Base-by-base conservation (phyloP, 2,888 invertebrate species). In the Parasteatoda lunata region DNA sequence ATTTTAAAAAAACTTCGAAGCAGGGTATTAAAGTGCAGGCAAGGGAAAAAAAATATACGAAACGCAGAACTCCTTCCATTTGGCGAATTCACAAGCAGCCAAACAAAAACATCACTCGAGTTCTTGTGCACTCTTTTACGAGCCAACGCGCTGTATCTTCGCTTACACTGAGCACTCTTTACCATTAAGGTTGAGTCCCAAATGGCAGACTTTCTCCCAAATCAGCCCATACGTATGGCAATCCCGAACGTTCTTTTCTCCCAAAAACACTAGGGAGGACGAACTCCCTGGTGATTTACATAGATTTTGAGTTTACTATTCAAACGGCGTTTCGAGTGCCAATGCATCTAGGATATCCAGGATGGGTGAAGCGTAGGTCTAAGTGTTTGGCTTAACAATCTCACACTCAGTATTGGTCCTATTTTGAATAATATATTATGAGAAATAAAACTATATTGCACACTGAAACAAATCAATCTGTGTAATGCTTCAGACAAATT, bases 181-280 rank as follows among this genome's bases (percentile, higher is more conserved):
- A 71, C 77, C 72, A 84, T 84, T 77, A 84, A 66, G 71, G 15
- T 66, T 2, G 52, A 59, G 48, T 76, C 82, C 82, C 82, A 7
- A 69, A 75, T 49, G 82, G 4, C 11, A 3, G 83, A 52, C 65
- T 51, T 54, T 68, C 30, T 15, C 47, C 48, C 83, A 77, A 77
- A 84, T 84, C 65, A 84, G 64, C 65, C 72, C 59, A 77, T 84
- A 70, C 77, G 83, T 77, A 84, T 77, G 77, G 72, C 71, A 64
- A 76, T 52, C 49, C 79, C 52, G 45, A 7, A 52, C 65, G 45
- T n/a, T 48, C 72, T 47, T 48, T 80, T 49, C 52, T 11, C 9
- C 73, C 47, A 73, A 30, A 51, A 70, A 59, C 47, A 71, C 64
- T 54, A 54, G 45, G 49, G n/a, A 45, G 70, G 15, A n/a, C n/a